Evolutionary conservation across 37 sponge, comb jelly and placozoan genomes (phyloP).

Genomic region (Halisarca cf. caerulea): DNA sequence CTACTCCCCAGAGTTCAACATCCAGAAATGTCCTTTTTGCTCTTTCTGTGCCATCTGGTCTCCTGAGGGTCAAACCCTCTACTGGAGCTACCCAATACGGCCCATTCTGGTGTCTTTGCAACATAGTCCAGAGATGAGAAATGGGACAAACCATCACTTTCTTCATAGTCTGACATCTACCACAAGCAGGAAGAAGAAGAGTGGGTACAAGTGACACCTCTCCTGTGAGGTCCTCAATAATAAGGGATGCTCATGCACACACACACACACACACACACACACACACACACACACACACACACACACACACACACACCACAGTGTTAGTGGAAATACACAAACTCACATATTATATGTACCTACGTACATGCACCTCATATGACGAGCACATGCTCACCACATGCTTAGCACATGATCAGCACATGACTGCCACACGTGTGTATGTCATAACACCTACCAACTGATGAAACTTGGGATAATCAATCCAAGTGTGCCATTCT

Average conservation of each 20-base stretch:
- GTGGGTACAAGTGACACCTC: background rate
- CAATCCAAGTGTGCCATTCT: constrained; percentile 94
- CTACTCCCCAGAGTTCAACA: background rate
- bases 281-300: background rate
- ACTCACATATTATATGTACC: no score
- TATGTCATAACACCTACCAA: constrained; percentile 54
- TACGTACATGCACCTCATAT: no score
- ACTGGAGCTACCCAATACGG: constrained; percentile 73
- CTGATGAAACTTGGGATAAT: constrained; percentile 87
- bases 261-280: no score
- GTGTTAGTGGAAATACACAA: no score
- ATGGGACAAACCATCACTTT: constrained; percentile 21
- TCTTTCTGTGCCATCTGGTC: constrained; percentile 90
- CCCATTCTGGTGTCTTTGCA: constrained; percentile 88
- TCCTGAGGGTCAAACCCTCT: constrained; percentile 92
- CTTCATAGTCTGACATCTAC: constrained; percentile 43
- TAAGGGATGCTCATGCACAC: no score
- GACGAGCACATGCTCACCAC: no score
- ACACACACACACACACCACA: no score
- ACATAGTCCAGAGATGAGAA: constrained; percentile 87
- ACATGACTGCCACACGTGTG: no score
- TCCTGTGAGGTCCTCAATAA: background rate
- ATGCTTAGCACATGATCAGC: no score
- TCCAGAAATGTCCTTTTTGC: constrained; percentile 56
- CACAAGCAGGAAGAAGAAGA: background rate